These are phyloP conservation scores for Mylabris phalerata DNA, from an alignment of 1,140 invertebrate species.

Conservation along the genomic window DNA sequence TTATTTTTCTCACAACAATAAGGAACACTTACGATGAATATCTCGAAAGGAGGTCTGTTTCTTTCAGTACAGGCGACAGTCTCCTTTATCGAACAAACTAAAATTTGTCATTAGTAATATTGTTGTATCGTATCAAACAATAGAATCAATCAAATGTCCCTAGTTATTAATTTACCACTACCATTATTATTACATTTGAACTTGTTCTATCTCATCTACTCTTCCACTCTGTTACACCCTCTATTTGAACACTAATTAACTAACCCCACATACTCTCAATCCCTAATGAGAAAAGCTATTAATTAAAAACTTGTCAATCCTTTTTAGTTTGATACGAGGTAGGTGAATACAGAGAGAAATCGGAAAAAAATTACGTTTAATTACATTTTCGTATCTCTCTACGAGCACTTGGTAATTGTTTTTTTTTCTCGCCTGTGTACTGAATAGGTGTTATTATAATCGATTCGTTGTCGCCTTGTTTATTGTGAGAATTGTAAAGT, in stretches of 20 bases:
- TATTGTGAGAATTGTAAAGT: too few species aligned
- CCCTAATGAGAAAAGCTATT: conserved; percentile 21
- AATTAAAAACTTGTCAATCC: conserved; percentile 29
- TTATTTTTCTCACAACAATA: too few species aligned
- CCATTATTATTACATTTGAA: conserved; percentile 15
- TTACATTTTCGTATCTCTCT: too few species aligned
- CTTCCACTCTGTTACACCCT: not conserved
- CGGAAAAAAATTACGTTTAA: too few species aligned
- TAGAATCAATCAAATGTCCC: conserved; percentile 12
- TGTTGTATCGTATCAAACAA: not conserved
- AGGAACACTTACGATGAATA: too few species aligned
- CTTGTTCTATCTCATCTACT: not conserved
- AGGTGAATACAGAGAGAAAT: too few species aligned
- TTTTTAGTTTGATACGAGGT: conserved; percentile 2
- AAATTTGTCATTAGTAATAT: not conserved
- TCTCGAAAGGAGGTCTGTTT: too few species aligned
- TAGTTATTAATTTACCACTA: conserved; percentile 10
- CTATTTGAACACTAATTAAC: conserved; percentile 16
- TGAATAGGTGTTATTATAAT: too few species aligned
- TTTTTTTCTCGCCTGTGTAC: too few species aligned
- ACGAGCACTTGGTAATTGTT: too few species aligned
- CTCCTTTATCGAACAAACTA: not conserved
- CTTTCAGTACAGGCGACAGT: too few species aligned
- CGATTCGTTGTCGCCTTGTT: too few species aligned
- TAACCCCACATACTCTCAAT: conserved; percentile 15